Evolutionary conservation across 2,888 invertebrate genomes (phyloP).

Genomic region (Brachyptera putata): DNA sequence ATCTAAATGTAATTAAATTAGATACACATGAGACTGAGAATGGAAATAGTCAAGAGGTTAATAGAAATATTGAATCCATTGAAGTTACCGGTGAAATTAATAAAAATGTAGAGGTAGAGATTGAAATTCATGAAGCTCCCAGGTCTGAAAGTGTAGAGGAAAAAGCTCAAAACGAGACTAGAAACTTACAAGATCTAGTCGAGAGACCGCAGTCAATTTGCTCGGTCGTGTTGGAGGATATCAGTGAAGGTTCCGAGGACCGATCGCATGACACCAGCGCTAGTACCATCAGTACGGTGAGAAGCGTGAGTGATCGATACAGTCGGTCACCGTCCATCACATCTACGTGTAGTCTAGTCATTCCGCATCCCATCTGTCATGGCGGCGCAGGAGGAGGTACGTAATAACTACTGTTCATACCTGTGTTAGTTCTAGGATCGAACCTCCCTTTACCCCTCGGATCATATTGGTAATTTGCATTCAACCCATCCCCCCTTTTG

Average conservation of each 20-base stretch:
- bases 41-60: conserved; percentile 41
- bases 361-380: conserved; percentile 14
- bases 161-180: too few species aligned
- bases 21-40: conserved; percentile 41
- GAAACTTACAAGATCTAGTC: not conserved
- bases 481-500: too few species aligned
- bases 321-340: conserved; percentile 58
- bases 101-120: too few species aligned
- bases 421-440: too few species aligned
- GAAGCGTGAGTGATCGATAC: conserved; percentile 47
- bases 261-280: conserved; percentile 38
- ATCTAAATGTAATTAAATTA: not conserved
- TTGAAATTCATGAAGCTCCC: too few species aligned
- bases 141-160: too few species aligned
- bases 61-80: too few species aligned
- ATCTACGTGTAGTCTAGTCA: conserved; percentile 41
- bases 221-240: not conserved
- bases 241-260: conserved; percentile 42
- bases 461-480: too few species aligned
- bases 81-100: too few species aligned
- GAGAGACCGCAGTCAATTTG: not conserved
- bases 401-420: too few species aligned
- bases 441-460: too few species aligned
- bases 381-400: conserved; percentile 12
- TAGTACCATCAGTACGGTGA: not conserved